These are phyloP conservation scores for Cheilosia variabilis DNA, from an alignment of 2,888 invertebrate species.

Conservation along the genomic window DNA sequence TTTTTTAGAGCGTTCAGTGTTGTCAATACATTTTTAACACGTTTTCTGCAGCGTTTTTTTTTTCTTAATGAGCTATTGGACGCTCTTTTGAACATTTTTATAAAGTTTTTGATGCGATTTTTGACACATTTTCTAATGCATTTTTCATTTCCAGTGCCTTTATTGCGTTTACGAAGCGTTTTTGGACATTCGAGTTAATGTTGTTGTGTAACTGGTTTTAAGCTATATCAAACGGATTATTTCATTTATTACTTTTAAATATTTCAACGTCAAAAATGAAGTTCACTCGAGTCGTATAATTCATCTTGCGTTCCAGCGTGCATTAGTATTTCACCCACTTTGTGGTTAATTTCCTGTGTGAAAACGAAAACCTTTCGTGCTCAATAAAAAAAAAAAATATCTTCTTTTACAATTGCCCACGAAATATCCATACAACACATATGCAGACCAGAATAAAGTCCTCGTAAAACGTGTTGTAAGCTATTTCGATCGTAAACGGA, in stretches of 20 bases:
- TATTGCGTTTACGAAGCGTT: too few relatives aligned
- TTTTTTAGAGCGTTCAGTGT: too few relatives aligned
- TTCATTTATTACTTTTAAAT: neutral
- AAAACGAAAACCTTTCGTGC: slow-evolving; percentile 48
- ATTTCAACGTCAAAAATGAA: neutral
- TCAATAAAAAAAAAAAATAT: neutral
- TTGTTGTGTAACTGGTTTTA: too few relatives aligned
- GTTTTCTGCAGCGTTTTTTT: too few relatives aligned
- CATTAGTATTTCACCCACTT: slow-evolving; percentile 4
- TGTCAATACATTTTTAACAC: too few relatives aligned
- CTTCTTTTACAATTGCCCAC: slow-evolving; percentile 8
- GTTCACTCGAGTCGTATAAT: slow-evolving; percentile 15
- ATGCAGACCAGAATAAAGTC: slow-evolving; percentile 44
- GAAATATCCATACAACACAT: slow-evolving; percentile 14
- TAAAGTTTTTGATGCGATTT: too few relatives aligned
- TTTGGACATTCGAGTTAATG: too few relatives aligned
- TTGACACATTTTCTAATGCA: too few relatives aligned
- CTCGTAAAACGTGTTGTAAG: slow-evolving; percentile 76
- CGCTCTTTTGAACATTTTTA: too few relatives aligned
- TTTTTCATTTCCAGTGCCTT: too few relatives aligned
- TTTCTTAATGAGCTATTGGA: too few relatives aligned
- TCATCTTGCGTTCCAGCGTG: neutral
- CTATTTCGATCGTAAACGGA: slow-evolving; percentile 74
- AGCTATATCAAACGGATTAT: too few relatives aligned
- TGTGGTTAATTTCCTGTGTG: slow-evolving; percentile 27